Evolutionary conservation across 2,113 vertebrate genomes (phyloP), one percentile per base, ranked within the genome.

Genomic region (Azemiops feae): DNA sequence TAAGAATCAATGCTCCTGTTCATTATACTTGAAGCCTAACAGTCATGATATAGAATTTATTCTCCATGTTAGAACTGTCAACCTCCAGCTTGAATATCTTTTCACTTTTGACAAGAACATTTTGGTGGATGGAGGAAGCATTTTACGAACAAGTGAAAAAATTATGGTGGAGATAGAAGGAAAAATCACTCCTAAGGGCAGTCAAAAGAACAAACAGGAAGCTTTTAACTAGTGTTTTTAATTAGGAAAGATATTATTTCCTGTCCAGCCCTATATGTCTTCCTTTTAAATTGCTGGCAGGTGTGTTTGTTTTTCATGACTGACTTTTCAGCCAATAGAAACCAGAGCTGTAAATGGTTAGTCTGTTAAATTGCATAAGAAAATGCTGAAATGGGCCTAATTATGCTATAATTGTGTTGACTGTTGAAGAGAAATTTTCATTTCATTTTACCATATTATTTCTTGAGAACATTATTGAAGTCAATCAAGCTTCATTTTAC

Each of bases 161-260:
- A 94, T 96, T 95, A 81, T 91, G 92, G 92, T 93, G 86, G 95
- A 94, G 94, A 96, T 54, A 89, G 87, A 92, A 45, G 88, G 43
- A 96, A 97, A 97, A 98, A 98, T 98, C 98, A 97, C 89, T 97
- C 97, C 97, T 97, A 96, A 96, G 98, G 98, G 97, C 98, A 98
- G 97, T 97, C 97, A 94, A 95, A 96, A 98, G 96, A 98, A 98
- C 97, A 98, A 98, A 98, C 99, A 99, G 99, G 99, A 99, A 99
- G 99, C 99, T 98, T 99, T 99, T 99, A 99, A 99, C 98, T 98
- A 98, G 98, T 98, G 98, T 97, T 98, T 99, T 99, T 99, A 99
- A 99, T 99, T 99, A 99, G 98, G 98, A 97, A 98, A 98, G 98
- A 98, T 99, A 99, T 98, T 98, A 99, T 99, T 99, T 99, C 99